These are phyloP conservation scores for Neolamprologus sp. DNA, from an alignment of 2,113 vertebrate genomes.

Conservation along the genomic window DNA sequence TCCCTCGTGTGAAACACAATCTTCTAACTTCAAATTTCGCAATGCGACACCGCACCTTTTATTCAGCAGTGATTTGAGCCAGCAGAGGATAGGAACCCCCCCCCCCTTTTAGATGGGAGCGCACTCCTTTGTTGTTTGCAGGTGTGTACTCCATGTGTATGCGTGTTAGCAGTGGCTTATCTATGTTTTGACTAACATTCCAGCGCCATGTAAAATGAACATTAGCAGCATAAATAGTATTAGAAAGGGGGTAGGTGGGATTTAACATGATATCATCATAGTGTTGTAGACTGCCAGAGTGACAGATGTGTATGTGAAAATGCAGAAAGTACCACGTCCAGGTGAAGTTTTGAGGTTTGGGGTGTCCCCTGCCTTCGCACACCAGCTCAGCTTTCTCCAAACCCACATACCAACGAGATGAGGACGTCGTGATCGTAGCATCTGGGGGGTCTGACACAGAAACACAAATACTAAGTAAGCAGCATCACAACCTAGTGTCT, in stretches of 20 bases:
- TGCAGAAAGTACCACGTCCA: conserved; percentile 77
- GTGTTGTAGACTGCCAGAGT: neutral
- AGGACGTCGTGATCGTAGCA: conserved; percentile 62
- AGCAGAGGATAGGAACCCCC: neutral
- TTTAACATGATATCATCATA: neutral
- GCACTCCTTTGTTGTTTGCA: conserved; percentile 10
- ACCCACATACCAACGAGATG: conserved; percentile 69
- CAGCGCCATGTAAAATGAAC: conserved; percentile 6
- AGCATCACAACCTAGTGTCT: neutral
- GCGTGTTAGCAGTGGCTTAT: neutral
- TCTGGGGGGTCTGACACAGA: conserved; percentile 78
- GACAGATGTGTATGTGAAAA: neutral
- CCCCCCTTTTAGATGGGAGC: neutral
- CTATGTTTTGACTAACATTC: conserved; percentile 6
- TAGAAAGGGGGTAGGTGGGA: neutral
- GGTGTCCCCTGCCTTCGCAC: conserved; percentile 76
- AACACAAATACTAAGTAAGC: neutral
- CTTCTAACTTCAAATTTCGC: conserved; percentile 13
- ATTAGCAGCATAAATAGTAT: neutral
- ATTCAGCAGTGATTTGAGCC: conserved; percentile 34
- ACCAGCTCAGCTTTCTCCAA: conserved; percentile 67
- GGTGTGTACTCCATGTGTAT: neutral
- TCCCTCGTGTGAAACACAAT: conserved; percentile 44
- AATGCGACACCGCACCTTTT: conserved; percentile 55
- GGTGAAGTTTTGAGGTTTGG: conserved; percentile 69